Percentiles rank a stretch among this genome's conserved stretches.
Evolutionary conservation across 2,113 vertebrate genomes (phyloP).

Genomic region (Stigmatopora nigra): DNA sequence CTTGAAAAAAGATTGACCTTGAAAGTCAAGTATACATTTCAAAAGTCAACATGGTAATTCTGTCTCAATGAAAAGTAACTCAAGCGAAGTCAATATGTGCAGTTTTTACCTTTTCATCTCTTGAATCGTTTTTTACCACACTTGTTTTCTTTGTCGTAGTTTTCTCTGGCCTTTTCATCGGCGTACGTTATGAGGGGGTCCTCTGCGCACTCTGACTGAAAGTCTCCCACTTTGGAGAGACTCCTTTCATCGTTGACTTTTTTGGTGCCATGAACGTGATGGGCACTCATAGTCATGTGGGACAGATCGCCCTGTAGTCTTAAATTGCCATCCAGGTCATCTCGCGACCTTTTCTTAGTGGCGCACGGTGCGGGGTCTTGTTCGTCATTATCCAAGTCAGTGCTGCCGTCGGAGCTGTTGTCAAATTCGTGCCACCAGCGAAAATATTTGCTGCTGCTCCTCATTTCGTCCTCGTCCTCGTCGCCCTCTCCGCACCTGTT

Average conservation of each 20-base stretch:
- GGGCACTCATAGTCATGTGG: not conserved
- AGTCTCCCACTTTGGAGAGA: not conserved
- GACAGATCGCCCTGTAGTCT: slow-evolving; percentile 5
- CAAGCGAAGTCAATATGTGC: not conserved
- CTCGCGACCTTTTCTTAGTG: not conserved
- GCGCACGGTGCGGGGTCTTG: not conserved
- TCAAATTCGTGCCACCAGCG: slow-evolving; percentile 6
- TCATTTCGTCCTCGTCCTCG: slow-evolving; percentile 5
- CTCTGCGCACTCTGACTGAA: not conserved
- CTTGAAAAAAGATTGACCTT: no score
- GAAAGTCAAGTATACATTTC: no score
- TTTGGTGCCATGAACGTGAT: not conserved
- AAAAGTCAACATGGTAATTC: not conserved
- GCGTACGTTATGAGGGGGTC: not conserved
- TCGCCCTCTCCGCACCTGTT: not conserved
- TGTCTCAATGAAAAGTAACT: not conserved
- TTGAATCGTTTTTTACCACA: slow-evolving; percentile 7
- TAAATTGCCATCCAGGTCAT: not conserved
- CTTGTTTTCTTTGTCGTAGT: slow-evolving; percentile 2
- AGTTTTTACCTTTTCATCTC: not conserved
- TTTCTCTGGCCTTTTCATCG: slow-evolving; percentile 1
- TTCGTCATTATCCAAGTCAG: not conserved
- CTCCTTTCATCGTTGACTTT: not conserved
- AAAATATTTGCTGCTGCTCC: slow-evolving; percentile 6
- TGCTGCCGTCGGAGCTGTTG: slow-evolving; percentile 3